A percentile compares a stretch with the other conserved stretches of the same genome.
Evolutionary conservation across 2,113 vertebrate genomes (phyloP).

Genomic region (Meles meles): DNA sequence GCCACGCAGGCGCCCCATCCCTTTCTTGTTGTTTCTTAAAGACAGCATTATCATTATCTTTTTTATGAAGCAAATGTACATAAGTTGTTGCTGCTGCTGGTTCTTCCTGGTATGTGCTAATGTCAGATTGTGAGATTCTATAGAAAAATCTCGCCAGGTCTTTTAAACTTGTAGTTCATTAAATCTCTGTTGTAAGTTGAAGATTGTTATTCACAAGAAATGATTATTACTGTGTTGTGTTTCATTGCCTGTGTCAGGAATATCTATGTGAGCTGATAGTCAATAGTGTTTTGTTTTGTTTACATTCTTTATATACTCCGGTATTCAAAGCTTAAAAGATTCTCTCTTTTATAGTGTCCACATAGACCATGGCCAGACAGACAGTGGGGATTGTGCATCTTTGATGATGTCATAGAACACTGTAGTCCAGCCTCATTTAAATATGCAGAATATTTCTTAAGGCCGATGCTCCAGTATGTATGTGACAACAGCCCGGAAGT

Average conservation of each 20-base stretch:
- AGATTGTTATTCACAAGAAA: not conserved
- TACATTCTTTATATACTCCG: not conserved
- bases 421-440: conserved; percentile 98
- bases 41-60: not conserved
- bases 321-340: not conserved
- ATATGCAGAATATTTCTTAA: conserved; percentile 94
- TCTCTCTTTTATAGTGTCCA: conserved; percentile 87
- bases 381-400: conserved; percentile 99
- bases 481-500: conserved; percentile 96
- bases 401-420: conserved; percentile 96
- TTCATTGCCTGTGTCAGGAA: not conserved
- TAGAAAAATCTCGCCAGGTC: not conserved
- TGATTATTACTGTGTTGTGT: not conserved
- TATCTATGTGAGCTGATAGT: not conserved
- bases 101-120: not conserved
- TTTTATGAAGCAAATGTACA: not conserved
- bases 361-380: conserved; percentile 96
- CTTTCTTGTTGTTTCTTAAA: not conserved
- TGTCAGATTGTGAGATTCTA: not conserved
- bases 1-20: too few species aligned
- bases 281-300: not conserved
- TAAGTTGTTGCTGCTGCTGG: not conserved
- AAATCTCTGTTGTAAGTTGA: not conserved
- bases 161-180: not conserved
- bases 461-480: conserved; percentile 92